These are phyloP conservation scores for Agriopis aurantiaria DNA, from an alignment of 2,888 invertebrate species.

Conservation along the genomic window DNA sequence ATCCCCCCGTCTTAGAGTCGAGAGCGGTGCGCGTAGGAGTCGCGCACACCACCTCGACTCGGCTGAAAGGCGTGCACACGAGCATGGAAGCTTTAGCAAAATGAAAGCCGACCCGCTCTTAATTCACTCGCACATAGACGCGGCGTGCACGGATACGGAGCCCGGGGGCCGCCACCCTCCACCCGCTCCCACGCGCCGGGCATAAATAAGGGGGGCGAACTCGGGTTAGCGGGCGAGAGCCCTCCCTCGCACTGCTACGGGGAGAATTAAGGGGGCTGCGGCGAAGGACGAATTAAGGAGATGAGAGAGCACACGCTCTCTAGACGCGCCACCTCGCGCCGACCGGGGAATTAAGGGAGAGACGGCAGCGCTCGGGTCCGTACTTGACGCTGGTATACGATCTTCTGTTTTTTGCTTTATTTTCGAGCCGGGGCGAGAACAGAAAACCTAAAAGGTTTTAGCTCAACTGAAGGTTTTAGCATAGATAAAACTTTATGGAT, in stretches of 20 bases:
- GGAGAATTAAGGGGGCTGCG: conserved; percentile 83
- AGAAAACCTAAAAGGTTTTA: conserved; percentile 31
- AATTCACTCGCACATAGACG: conserved; percentile 83
- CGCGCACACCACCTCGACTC: conserved; percentile 69
- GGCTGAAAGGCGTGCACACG: conserved; percentile 84
- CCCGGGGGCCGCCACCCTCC: conserved; percentile 53
- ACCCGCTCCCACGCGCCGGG: conserved; percentile 65
- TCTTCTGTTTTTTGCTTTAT: conserved; percentile 45
- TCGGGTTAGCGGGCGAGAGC: conserved; percentile 83
- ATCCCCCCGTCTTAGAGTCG: conserved; percentile 70
- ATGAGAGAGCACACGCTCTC: conserved; percentile 86
- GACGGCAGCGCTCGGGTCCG: conserved; percentile 45
- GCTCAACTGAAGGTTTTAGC: conserved; percentile 10
- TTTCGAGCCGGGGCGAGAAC: conserved; percentile 32
- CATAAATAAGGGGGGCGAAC: conserved; percentile 84
- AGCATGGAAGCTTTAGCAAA: conserved; percentile 85
- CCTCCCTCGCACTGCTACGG: conserved; percentile 73
- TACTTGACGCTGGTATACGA: conserved; percentile 41
- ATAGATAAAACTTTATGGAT: not conserved
- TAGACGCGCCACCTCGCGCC: conserved; percentile 80
- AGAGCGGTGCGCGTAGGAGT: conserved; percentile 63
- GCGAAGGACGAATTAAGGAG: conserved; percentile 87
- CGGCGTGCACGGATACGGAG: conserved; percentile 73
- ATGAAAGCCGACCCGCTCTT: conserved; percentile 87
- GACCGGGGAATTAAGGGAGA: conserved; percentile 77